These are phyloP conservation scores for Enteromius paludinosus DNA, from an alignment of 2,797 vertebrate species.

Conservation along the genomic window DNA sequence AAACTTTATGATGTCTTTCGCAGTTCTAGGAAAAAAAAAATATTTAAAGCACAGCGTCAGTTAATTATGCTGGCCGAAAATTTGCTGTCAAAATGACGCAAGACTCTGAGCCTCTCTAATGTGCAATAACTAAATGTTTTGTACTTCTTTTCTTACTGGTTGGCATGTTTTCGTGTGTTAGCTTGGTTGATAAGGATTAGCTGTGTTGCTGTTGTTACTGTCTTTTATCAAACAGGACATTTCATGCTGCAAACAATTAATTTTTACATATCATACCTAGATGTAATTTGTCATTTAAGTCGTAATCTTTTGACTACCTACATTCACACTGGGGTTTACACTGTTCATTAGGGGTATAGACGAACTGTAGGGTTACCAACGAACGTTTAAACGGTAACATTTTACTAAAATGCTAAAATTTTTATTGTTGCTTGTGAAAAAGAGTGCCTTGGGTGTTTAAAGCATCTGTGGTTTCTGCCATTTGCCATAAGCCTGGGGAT, in stretches of 20 bases:
- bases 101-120: slow-evolving; percentile 99
- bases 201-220: slow-evolving; percentile 89
- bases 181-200: slow-evolving; percentile 93
- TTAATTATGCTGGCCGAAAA: slow-evolving; percentile 86
- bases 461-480: slow-evolving; percentile 88
- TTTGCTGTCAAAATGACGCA: slow-evolving; percentile 93
- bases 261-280: slow-evolving; percentile 98
- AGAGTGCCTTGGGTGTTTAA: slow-evolving; percentile 96
- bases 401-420: slow-evolving; percentile 78
- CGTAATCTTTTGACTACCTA: slow-evolving; percentile 43
- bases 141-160: slow-evolving; percentile 92
- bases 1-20: slow-evolving; percentile 69
- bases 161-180: slow-evolving; percentile 97
- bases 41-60: slow-evolving; percentile 80
- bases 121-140: slow-evolving; percentile 99
- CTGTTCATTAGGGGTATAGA: slow-evolving; percentile 38
- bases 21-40: slow-evolving; percentile 15
- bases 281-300: slow-evolving; percentile 80
- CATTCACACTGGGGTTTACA: slow-evolving; percentile 74
- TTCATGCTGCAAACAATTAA: slow-evolving; percentile 92
- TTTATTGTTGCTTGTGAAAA: slow-evolving; percentile 84
- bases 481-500: slow-evolving; percentile 87
- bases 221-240: slow-evolving; percentile 77
- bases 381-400: slow-evolving; percentile 67
- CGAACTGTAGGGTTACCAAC: slow-evolving; percentile 30